These are phyloP conservation scores for Notolepis coatsorum DNA, from an alignment of 2,797 vertebrate species.

Conservation along the genomic window DNA sequence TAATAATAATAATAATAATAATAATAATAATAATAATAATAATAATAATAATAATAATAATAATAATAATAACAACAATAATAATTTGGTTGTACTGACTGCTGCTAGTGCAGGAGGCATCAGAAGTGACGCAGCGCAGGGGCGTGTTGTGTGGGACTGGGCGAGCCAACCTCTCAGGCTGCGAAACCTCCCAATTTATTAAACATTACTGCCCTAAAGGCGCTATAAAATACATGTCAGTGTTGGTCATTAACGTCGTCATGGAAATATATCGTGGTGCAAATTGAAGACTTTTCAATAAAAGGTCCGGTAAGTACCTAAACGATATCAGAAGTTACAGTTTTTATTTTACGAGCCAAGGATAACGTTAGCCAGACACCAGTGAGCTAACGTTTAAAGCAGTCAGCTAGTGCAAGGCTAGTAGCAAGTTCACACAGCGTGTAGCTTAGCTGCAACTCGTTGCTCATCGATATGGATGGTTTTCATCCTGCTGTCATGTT, in stretches of 20 bases:
- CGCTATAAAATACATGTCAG: conserved; percentile 33
- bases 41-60: too few species aligned
- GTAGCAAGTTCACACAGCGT: not conserved
- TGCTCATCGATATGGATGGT: too few species aligned
- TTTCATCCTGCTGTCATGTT: too few species aligned
- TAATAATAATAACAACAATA: too few species aligned
- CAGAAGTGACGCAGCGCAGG: conserved; percentile 69
- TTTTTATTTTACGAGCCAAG: conserved; percentile 25
- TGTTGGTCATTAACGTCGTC: conserved; percentile 17
- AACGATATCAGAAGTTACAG: conserved; percentile 4
- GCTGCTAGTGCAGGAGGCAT: conserved; percentile 4
- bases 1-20: too few species aligned
- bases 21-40: too few species aligned
- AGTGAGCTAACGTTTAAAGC: conserved; percentile 64
- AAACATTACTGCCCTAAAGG: conserved; percentile 52
- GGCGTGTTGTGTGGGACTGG: conserved; percentile 76
- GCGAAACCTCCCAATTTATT: conserved; percentile 38
- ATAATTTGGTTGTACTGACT: too few species aligned
- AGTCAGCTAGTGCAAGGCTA: too few species aligned
- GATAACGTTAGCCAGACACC: conserved; percentile 43
- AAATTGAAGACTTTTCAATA: conserved; percentile 34
- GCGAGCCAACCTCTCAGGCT: conserved; percentile 24
- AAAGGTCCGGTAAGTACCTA: conserved; percentile 61
- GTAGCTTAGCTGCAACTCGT: too few species aligned
- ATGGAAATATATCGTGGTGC: conserved; percentile 34